Base-by-base conservation (phyloP, 2,113 vertebrate genomes). In the Vidua macroura region DNA sequence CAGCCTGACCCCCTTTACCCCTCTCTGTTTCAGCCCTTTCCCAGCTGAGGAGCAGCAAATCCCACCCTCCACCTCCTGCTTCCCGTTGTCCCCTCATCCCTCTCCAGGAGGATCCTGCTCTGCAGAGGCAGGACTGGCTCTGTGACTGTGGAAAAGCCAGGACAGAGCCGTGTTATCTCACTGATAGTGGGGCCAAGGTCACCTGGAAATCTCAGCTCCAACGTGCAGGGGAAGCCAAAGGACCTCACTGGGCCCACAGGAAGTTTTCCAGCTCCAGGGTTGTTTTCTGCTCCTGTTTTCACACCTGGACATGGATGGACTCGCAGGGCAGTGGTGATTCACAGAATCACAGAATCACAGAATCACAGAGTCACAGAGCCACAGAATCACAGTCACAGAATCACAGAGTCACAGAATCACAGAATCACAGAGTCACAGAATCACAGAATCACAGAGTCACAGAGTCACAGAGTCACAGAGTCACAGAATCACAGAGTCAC, bases 131-230 rank as follows among this genome's bases (percentile, higher is more conserved):
- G 43, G 19, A 22, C 13, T 35, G 49, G 72, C 84, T 76, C 48
- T 30, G 9, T 6, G n/a, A 74, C 79, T 30, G 20, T 25, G 68
- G 27, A 33, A 14, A 27, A 23, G 59, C 30, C 22, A 6, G 44
- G 53, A 25, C 30, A 75, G 88, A 49, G 77, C 53, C 76, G 58
- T 0, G 5, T 35, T 30, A 27, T 21, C 53, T 39, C 67, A 28
- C 72, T 25, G 52, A 33, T 1, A 49, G 6, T 0, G 0, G 3
- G 55, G 7, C 56, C 44, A 35, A 82, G 19, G 15, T 28, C 39
- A 39, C 37, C 28, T 31, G 15, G 24, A 82, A 58, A 63, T 1
- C 55, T 66, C 70, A 51, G 48, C n/a, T 75, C 56, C 20, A 7
- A 9, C 0, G 13, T 3, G 15, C 53, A 85, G 8, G 56, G 46